These are phyloP conservation scores for Austrolebias charrua DNA, from an alignment of 2,797 vertebrate species.

Conservation along the genomic window DNA sequence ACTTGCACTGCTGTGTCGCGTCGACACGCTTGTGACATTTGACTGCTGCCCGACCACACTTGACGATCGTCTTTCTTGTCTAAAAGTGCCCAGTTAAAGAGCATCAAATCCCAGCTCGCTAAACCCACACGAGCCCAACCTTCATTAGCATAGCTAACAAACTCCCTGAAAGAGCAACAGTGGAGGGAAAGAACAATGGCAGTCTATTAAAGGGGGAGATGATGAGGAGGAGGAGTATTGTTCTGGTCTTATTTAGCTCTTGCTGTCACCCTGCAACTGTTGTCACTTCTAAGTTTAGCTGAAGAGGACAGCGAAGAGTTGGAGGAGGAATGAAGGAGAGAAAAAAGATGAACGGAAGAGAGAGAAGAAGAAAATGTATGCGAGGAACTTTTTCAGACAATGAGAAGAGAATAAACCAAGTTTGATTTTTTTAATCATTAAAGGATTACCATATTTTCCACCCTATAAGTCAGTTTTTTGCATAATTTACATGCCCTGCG, in stretches of 20 bases:
- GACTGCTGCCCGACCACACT: slow-evolving; percentile 56
- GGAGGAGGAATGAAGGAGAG: slow-evolving; percentile 29
- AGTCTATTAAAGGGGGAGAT: slow-evolving; percentile 74
- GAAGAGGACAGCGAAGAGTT: slow-evolving; percentile 55
- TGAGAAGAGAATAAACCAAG: no score
- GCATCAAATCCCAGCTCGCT: slow-evolving; percentile 74
- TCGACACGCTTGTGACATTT: slow-evolving; percentile 66
- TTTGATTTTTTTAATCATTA: no score
- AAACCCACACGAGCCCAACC: slow-evolving; percentile 69
- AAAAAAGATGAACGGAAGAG: slow-evolving; percentile 20
- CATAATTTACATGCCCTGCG: no score
- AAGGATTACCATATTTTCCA: no score
- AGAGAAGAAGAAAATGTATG: slow-evolving; percentile 6
- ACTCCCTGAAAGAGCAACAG: slow-evolving; percentile 73
- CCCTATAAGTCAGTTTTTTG: no score
- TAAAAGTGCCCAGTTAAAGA: slow-evolving; percentile 75
- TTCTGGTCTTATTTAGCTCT: slow-evolving; percentile 77
- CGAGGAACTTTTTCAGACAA: neutral
- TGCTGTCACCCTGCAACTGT: slow-evolving; percentile 80
- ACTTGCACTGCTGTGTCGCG: slow-evolving; percentile 35
- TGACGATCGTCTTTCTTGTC: slow-evolving; percentile 61
- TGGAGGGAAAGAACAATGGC: slow-evolving; percentile 70
- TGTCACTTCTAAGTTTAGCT: slow-evolving; percentile 83
- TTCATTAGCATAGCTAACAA: slow-evolving; percentile 78
- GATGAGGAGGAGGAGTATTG: slow-evolving; percentile 63